Evolutionary conservation across 1,140 invertebrate genomes (phyloP).

Genomic region (Bombus turneri): DNA sequence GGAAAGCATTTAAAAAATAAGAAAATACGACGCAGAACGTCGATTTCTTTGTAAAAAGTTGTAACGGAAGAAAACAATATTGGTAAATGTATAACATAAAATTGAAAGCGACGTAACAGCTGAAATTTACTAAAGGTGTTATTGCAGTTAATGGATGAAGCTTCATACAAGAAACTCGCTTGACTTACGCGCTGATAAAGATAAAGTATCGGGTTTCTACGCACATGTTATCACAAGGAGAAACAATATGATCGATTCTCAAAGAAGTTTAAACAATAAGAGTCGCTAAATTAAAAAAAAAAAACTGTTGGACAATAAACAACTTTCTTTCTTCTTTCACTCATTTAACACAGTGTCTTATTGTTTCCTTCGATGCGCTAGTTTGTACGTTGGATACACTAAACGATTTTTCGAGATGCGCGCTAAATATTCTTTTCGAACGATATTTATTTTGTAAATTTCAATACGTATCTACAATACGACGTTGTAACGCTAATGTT

Average conservation of each 20-base stretch:
- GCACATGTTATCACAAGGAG: constrained; percentile 23
- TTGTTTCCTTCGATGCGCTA: constrained; percentile 20
- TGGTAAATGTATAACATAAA: not conserved
- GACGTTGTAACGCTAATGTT: not conserved
- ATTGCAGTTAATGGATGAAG: constrained; percentile 46
- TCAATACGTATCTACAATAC: not conserved
- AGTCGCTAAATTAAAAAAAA: not conserved
- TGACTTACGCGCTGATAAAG: not conserved
- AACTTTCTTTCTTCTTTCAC: not conserved
- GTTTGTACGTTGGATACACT: constrained; percentile 9
- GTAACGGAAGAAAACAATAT: constrained; percentile 41
- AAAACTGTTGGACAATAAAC: not conserved
- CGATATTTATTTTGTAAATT: not conserved
- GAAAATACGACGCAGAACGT: constrained; percentile 11
- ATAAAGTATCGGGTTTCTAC: not conserved
- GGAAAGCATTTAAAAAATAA: not conserved
- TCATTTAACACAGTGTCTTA: not conserved
- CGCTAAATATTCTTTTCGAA: not conserved
- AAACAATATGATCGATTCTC: constrained; percentile 21
- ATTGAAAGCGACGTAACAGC: constrained; percentile 26
- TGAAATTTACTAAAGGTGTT: constrained; percentile 43
- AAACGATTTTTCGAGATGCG: constrained; percentile 35
- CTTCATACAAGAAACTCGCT: constrained; percentile 34
- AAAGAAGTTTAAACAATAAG: constrained; percentile 1
- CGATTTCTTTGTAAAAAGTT: not conserved